A percentile compares a stretch with the other conserved stretches of the same genome.
Evolutionary conservation across 2,113 vertebrate genomes (phyloP).

Genomic region (Sminthopsis crassicaudata): DNA sequence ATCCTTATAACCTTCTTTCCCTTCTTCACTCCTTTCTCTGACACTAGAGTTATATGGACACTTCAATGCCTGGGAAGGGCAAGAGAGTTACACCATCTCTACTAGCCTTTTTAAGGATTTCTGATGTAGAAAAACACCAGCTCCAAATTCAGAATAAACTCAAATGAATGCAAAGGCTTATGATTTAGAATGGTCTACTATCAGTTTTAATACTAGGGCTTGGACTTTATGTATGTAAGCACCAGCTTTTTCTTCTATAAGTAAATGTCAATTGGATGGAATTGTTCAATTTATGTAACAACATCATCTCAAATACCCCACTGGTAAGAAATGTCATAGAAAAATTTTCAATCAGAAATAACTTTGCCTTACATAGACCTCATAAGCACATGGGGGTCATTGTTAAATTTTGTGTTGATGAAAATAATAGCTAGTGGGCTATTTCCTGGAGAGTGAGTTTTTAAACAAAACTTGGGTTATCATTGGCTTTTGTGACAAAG

Average conservation of each 20-base stretch:
- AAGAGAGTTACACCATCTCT: not conserved
- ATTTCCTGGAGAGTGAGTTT: not conserved
- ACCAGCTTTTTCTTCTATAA: not conserved
- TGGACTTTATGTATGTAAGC: slow-evolving; percentile 20
- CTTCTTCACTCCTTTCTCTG: not conserved
- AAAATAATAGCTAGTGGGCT: slow-evolving; percentile 41
- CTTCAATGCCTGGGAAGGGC: not conserved
- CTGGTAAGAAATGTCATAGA: slow-evolving; percentile 29
- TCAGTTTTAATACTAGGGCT: not conserved
- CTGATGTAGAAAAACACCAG: not conserved
- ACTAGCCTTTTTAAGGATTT: not conserved
- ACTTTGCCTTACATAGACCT: slow-evolving; percentile 28
- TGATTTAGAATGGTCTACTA: not conserved
- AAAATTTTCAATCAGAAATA: slow-evolving; percentile 38
- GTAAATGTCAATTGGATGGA: slow-evolving; percentile 22
- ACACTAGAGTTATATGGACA: not conserved
- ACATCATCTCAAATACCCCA: slow-evolving; percentile 17
- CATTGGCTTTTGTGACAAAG: slow-evolving; percentile 36
- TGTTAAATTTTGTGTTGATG: slow-evolving; percentile 23
- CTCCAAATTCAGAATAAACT: not conserved
- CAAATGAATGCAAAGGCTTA: not conserved
- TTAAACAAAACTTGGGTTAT: slow-evolving; percentile 18
- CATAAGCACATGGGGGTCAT: not conserved
- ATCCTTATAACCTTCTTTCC: not conserved
- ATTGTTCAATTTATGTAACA: not conserved